A percentile compares a stretch with the other conserved stretches of the same genome.
These are phyloP conservation scores for Leptinotarsa haldemani DNA, from an alignment of 2,888 invertebrate genomes.

Conservation along the genomic window DNA sequence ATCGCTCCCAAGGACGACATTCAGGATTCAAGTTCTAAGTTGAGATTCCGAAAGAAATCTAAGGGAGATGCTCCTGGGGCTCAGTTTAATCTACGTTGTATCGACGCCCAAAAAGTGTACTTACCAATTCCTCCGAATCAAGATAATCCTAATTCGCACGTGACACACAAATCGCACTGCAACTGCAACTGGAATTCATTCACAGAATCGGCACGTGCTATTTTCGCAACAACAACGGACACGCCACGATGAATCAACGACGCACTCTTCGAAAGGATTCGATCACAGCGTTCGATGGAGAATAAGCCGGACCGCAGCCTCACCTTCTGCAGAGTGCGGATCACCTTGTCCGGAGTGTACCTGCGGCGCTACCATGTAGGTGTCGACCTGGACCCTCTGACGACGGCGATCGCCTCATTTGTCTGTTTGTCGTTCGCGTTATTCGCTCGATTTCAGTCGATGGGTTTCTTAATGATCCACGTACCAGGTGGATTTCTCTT, in stretches of 20 bases:
- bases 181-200: conserved; percentile 21
- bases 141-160: conserved; percentile 17
- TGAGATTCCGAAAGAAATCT: too few species aligned
- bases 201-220: conserved; percentile 35
- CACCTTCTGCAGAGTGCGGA: conserved; percentile 43
- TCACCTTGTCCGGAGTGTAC: conserved; percentile 45
- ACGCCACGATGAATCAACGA: conserved; percentile 13
- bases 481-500: conserved; percentile 7
- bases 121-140: neutral
- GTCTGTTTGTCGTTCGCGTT: conserved; percentile 33
- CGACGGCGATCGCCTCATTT: conserved; percentile 35
- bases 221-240: conserved; percentile 28
- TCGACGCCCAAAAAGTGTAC: neutral
- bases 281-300: conserved; percentile 35
- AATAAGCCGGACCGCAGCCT: conserved; percentile 41
- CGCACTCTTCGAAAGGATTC: conserved; percentile 14
- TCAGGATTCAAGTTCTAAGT: too few species aligned
- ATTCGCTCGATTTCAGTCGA: conserved; percentile 8
- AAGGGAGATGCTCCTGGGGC: too few species aligned
- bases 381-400: conserved; percentile 41
- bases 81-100: too few species aligned
- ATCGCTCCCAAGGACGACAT: too few species aligned
- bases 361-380: conserved; percentile 44
- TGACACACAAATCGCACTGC: conserved; percentile 15
- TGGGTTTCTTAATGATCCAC: neutral